Conservation (phyloP, 2,888 invertebrate species). For the Plebejus anna region DNA sequence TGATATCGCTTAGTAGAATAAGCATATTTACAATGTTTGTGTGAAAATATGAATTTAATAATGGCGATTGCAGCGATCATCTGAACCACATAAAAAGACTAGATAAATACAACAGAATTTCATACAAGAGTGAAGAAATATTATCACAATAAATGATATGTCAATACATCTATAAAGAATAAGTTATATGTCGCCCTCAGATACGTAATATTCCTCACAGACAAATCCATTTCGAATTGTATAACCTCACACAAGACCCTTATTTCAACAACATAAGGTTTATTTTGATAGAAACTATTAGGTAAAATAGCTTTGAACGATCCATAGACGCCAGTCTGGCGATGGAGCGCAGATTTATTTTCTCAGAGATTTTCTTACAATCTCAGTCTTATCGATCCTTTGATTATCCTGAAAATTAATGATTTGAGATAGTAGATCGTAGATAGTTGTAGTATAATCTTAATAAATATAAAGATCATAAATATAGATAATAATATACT, state of each 20-base stretch:
- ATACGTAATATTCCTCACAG: background rate
- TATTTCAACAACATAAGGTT: background rate
- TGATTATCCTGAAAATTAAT: background rate
- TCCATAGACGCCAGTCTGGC: background rate
- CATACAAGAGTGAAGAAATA: background rate
- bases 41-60: no score
- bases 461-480: no score
- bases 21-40: no score
- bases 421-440: background rate
- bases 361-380: conserved; percentile 5
- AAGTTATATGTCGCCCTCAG: conserved; percentile 18
- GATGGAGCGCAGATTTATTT: background rate
- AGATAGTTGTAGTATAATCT: no score
- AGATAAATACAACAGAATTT: background rate
- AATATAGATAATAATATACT: no score
- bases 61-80: no score
- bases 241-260: background rate
- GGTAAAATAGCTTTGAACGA: background rate
- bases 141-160: conserved; percentile 11
- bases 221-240: background rate
- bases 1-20: no score
- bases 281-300: background rate
- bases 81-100: no score
- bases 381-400: background rate
- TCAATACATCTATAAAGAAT: conserved; percentile 21